Evolutionary conservation across 2,113 vertebrate species (phyloP).

Genomic region (Dolichallabes microphthalmus): DNA sequence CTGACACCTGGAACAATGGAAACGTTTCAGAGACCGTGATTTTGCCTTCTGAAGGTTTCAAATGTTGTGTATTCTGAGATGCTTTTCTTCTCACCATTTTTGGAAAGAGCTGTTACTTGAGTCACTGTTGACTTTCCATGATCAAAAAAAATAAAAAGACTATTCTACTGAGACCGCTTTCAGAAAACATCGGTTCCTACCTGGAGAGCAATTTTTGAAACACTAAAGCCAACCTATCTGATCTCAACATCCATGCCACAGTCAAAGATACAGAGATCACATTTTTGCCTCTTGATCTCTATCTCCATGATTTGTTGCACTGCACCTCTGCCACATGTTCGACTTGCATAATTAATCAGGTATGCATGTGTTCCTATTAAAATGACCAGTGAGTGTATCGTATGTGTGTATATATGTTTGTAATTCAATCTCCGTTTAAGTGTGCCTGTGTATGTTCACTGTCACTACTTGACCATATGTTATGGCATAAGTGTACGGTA

Average conservation of each 20-base stretch:
- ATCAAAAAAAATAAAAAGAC: neutral
- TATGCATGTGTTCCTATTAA: neutral
- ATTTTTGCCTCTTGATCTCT: neutral
- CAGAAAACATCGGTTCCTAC: neutral
- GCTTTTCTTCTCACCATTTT: neutral
- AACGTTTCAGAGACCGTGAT: neutral
- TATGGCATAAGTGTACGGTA: conserved; percentile 34
- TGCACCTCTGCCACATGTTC: neutral
- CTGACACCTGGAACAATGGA: neutral
- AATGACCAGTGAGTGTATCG: neutral
- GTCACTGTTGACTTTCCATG: neutral
- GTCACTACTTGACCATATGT: conserved; percentile 64
- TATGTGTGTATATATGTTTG: neutral
- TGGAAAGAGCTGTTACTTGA: neutral
- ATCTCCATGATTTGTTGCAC: neutral
- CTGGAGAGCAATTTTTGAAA: neutral
- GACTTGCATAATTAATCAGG: neutral
- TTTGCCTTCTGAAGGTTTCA: neutral
- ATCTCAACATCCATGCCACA: neutral
- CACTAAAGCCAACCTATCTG: neutral
- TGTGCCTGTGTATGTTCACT: conserved; percentile 49
- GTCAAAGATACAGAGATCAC: neutral
- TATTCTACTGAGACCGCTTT: neutral
- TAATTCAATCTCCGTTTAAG: conserved; percentile 39
- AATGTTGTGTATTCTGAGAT: neutral